These are phyloP conservation scores for Spodoptera exigua DNA, from an alignment of 2,888 invertebrate genomes.

Conservation along the genomic window DNA sequence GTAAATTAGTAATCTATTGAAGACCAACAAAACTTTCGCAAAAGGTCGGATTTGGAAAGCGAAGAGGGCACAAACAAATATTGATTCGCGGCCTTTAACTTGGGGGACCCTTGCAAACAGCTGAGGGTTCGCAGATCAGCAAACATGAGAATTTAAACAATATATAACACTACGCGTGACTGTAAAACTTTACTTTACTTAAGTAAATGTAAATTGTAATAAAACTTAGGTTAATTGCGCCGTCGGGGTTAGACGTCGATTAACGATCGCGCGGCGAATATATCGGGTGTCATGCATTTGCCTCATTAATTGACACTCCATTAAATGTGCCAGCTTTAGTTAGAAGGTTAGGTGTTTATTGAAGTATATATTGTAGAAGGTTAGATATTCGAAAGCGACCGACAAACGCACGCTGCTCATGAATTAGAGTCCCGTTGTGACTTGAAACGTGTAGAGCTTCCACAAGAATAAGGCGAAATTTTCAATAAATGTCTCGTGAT, in stretches of 20 bases:
- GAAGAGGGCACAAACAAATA: slow-evolving; percentile 74
- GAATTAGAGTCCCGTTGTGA: too few species aligned
- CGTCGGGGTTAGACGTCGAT: slow-evolving; percentile 25
- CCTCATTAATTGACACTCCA: slow-evolving; percentile 49
- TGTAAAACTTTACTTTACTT: slow-evolving; percentile 16
- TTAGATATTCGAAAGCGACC: too few species aligned
- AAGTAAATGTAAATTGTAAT: slow-evolving; percentile 27
- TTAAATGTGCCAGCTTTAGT: slow-evolving; percentile 29
- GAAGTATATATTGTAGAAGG: too few species aligned
- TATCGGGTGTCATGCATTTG: slow-evolving; percentile 48
- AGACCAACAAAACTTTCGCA: slow-evolving; percentile 61
- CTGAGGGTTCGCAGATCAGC: slow-evolving; percentile 58
- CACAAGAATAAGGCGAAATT: too few species aligned
- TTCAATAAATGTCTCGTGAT: too few species aligned
- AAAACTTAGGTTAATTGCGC: slow-evolving; percentile 28
- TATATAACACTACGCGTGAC: slow-evolving; percentile 39
- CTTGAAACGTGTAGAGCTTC: too few species aligned
- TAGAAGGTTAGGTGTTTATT: background rate
- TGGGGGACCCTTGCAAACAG: slow-evolving; percentile 68
- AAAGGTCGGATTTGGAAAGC: slow-evolving; percentile 75
- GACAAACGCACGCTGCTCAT: too few species aligned
- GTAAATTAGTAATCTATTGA: slow-evolving; percentile 62
- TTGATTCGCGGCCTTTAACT: slow-evolving; percentile 75
- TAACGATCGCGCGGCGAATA: slow-evolving; percentile 26
- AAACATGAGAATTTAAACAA: slow-evolving; percentile 50